Evolutionary conservation across 2,113 vertebrate genomes (phyloP).

Genomic region (Lynx canadensis): DNA sequence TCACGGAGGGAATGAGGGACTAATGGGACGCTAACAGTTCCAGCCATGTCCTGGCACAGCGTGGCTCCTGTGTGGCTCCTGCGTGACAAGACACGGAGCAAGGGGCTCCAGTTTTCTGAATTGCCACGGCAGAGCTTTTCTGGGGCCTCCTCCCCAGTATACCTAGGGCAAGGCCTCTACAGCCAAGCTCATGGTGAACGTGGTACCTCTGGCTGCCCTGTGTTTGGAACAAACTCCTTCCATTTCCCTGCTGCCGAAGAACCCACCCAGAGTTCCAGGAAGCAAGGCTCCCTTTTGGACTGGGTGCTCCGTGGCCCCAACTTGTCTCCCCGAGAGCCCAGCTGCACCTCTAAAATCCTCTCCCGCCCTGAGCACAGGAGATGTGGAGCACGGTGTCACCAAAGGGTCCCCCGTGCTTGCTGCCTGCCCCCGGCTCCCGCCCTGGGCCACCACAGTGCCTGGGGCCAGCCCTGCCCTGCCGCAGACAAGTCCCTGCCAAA

Average conservation of each 20-base stretch:
- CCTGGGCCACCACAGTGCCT: background rate
- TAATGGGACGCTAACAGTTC: too few relatives aligned
- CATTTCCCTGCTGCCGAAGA: background rate
- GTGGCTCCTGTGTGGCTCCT: background rate
- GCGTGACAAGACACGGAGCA: background rate
- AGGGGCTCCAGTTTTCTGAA: background rate
- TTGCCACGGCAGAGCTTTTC: background rate
- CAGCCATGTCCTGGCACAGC: too few relatives aligned
- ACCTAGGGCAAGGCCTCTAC: background rate
- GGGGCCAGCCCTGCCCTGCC: background rate
- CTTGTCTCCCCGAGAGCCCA: background rate
- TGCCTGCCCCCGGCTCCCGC: background rate
- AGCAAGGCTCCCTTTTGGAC: background rate
- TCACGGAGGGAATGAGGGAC: accelerated
- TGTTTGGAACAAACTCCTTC: background rate
- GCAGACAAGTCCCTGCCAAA: background rate
- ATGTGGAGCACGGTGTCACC: background rate
- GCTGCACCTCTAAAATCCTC: background rate
- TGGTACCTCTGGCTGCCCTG: background rate
- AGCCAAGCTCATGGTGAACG: background rate
- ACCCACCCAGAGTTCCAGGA: slow-evolving; percentile 1
- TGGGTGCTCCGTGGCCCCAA: background rate
- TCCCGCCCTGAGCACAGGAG: background rate
- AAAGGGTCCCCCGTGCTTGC: background rate
- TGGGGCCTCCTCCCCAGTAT: background rate